These are phyloP conservation scores for Periplaneta americana DNA, from an alignment of 1,140 invertebrate species.

Conservation along the genomic window DNA sequence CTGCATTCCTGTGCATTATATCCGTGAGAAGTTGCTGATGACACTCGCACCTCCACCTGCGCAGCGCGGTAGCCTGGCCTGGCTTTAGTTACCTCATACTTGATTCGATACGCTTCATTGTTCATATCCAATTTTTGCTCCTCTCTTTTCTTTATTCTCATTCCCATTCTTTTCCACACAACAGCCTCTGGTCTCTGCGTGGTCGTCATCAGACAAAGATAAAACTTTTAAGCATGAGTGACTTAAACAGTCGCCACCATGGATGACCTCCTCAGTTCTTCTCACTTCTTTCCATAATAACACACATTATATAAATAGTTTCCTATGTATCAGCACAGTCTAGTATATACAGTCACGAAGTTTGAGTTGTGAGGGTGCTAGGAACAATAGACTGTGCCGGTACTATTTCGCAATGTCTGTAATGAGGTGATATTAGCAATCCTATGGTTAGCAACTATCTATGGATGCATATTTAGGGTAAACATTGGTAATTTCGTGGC, in stretches of 20 bases:
- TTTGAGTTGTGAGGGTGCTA: no score
- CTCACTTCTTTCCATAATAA: no score
- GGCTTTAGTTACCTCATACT: neutral
- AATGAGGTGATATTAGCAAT: no score
- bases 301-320: no score
- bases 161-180: neutral
- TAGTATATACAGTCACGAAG: no score
- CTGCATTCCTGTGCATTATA: neutral
- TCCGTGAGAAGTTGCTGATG: neutral
- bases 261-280: no score
- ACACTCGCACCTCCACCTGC: neutral
- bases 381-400: no score
- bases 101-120: neutral
- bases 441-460: no score
- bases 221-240: neutral
- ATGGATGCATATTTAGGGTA: no score
- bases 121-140: neutral
- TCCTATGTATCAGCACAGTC: no score
- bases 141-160: neutral
- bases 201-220: neutral
- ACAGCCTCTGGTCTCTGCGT: neutral
- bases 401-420: no score
- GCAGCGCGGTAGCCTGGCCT: neutral
- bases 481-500: no score
- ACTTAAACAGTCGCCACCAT: neutral